A percentile compares a stretch with the other conserved stretches of the same genome.
These are phyloP conservation scores for Meandrina meandrites DNA, from an alignment of 92 coral and sea anemone species.

Conservation along the genomic window DNA sequence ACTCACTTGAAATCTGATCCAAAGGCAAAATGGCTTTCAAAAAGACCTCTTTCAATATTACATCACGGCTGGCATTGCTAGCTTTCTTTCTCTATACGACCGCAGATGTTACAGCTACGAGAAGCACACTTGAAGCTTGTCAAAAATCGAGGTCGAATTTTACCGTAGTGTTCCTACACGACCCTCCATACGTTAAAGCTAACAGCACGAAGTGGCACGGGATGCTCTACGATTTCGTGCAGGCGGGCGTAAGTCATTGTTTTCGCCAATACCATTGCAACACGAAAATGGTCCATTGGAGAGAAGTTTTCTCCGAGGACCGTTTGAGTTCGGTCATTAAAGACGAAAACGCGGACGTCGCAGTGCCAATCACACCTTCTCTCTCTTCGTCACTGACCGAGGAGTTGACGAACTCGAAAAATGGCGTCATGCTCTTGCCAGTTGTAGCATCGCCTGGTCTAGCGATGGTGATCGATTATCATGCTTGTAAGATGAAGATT, in stretches of 20 bases:
- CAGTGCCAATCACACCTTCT: constrained; percentile 67
- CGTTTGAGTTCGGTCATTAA: constrained; percentile 33
- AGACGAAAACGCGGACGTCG: constrained; percentile 44
- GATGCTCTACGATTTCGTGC: constrained; percentile 41
- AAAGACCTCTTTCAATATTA: not conserved
- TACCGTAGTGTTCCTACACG: constrained; percentile 32
- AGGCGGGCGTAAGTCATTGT: constrained; percentile 22
- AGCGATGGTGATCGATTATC: constrained; percentile 71
- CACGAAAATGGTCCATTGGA: constrained; percentile 44
- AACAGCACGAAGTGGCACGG: constrained; percentile 24
- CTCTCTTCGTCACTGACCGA: constrained; percentile 21
- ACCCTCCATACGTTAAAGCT: constrained; percentile 41
- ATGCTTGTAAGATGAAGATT: constrained; percentile 53
- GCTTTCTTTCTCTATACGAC: not conserved
- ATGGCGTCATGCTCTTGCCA: constrained; percentile 30
- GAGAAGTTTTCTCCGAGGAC: constrained; percentile 43
- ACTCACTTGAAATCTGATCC: not conserved
- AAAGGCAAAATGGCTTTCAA: constrained; percentile 1
- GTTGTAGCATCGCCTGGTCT: constrained; percentile 70
- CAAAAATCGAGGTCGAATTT: constrained; percentile 16
- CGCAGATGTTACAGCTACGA: not conserved
- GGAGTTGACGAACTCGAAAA: constrained; percentile 12
- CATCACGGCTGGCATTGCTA: not conserved
- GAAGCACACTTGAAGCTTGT: not conserved
- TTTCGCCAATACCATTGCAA: constrained; percentile 49